phyloP scores from a whole-genome alignment of 2,113 vertebrate species.

The Peromyscus maniculatus region DNA sequence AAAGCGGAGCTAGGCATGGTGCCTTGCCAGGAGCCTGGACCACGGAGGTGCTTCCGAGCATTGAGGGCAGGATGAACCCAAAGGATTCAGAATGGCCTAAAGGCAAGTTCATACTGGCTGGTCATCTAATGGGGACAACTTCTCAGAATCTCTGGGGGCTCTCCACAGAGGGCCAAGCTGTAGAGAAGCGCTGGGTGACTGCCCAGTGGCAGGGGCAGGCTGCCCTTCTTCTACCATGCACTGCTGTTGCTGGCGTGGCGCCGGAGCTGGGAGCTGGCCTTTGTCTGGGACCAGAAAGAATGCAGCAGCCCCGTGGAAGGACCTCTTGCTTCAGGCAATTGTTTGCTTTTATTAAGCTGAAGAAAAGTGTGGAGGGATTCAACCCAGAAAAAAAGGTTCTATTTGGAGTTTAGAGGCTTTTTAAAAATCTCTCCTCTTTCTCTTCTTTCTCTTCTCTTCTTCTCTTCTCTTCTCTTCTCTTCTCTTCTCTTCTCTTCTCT shows the following conservation, averaged over 20 bases:
- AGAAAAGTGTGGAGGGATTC: conserved; percentile 26
- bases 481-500: no score
- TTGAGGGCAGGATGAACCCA: neutral
- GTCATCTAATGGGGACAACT: neutral
- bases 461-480: no score
- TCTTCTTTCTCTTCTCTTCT: no score
- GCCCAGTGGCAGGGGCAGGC: neutral
- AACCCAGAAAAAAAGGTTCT: conserved; percentile 27
- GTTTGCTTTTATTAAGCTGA: conserved; percentile 21
- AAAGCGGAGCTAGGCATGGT: neutral
- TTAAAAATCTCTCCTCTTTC: neutral
- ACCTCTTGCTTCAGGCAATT: neutral
- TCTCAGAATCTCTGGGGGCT: neutral
- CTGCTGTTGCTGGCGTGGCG: fast-evolving
- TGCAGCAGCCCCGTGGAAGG: neutral
- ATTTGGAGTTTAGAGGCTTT: neutral
- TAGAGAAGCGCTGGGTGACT: neutral
- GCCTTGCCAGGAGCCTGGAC: neutral
- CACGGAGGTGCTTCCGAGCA: neutral
- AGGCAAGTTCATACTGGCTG: neutral
- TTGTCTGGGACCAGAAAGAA: neutral
- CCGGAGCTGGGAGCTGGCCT: neutral
- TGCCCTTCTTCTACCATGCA: neutral
- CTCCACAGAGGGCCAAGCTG: neutral
- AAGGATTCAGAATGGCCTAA: neutral